Evolutionary conservation across 2,888 invertebrate genomes (phyloP).

Genomic region (Adelognathus sp.): DNA sequence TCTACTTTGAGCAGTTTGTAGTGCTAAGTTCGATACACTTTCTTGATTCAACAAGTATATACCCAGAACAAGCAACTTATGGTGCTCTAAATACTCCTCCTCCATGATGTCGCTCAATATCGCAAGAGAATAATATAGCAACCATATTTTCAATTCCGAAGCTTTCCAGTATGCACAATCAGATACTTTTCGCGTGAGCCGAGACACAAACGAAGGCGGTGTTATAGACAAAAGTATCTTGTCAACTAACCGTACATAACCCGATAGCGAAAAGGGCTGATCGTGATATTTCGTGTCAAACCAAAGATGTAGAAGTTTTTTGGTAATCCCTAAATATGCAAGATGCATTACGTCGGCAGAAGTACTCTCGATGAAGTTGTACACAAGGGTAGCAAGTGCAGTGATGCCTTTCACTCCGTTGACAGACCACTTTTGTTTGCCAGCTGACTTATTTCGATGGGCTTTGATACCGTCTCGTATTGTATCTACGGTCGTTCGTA

Average conservation of each 20-base stretch:
- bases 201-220: slow-evolving; percentile 49
- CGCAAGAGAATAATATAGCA: slow-evolving; percentile 59
- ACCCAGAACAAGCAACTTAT: slow-evolving; percentile 53
- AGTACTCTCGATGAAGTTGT: slow-evolving; percentile 48
- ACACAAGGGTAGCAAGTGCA: slow-evolving; percentile 16
- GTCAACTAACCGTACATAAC: slow-evolving; percentile 37
- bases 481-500: background rate
- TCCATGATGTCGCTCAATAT: slow-evolving; percentile 53
- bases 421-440: background rate
- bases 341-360: slow-evolving; percentile 54
- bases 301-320: slow-evolving; percentile 47
- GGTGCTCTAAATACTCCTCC: slow-evolving; percentile 51
- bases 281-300: slow-evolving; percentile 34
- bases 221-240: slow-evolving; percentile 21
- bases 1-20: no score
- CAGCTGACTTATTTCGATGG: background rate
- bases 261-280: slow-evolving; percentile 28
- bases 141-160: slow-evolving; percentile 56
- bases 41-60: slow-evolving; percentile 50
- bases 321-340: slow-evolving; percentile 50
- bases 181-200: slow-evolving; percentile 50
- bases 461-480: background rate
- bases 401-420: slow-evolving; percentile 53
- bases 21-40: slow-evolving; percentile 43
- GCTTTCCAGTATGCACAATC: slow-evolving; percentile 57